phyloP scores from a whole-genome alignment of 2,888 invertebrate genomes.

The Tanypteryx hageni region DNA sequence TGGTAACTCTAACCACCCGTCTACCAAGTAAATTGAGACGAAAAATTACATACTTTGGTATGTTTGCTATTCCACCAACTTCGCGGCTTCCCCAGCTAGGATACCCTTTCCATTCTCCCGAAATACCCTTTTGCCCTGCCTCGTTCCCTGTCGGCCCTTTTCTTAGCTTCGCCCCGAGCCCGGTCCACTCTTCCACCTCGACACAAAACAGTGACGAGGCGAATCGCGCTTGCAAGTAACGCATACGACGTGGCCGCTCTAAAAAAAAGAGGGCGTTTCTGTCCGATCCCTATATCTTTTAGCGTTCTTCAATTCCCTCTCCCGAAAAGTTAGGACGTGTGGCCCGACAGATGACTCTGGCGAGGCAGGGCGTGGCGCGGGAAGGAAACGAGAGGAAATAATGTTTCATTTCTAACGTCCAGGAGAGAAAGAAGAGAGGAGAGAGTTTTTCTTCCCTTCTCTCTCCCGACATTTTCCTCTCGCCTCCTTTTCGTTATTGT shows the following conservation, averaged over 20 bases:
- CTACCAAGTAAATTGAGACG: too few species aligned
- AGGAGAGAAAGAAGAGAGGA: background rate
- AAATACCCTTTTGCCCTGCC: too few species aligned
- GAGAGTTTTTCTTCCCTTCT: background rate
- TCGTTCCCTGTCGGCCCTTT: too few species aligned
- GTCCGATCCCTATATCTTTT: background rate
- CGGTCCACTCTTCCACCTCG: background rate
- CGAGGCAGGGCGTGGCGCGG: slow-evolving; percentile 45
- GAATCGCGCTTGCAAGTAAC: background rate
- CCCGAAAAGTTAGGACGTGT: slow-evolving; percentile 20
- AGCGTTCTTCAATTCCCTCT: slow-evolving; percentile 10
- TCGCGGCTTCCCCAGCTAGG: too few species aligned
- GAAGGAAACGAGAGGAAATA: slow-evolving; percentile 33
- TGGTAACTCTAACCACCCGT: too few species aligned
- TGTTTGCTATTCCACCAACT: too few species aligned
- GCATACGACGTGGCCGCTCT: background rate
- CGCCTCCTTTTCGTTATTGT: background rate
- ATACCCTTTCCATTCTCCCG: too few species aligned
- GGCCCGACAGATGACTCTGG: slow-evolving; percentile 47
- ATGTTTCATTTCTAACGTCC: slow-evolving; percentile 47
- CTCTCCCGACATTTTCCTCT: background rate
- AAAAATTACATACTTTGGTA: too few species aligned
- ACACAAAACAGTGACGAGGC: background rate
- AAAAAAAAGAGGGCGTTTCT: background rate
- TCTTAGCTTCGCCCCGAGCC: background rate